Evolutionary conservation across 2,888 invertebrate genomes (phyloP).

Genomic region (Synanthedon vespiformis): DNA sequence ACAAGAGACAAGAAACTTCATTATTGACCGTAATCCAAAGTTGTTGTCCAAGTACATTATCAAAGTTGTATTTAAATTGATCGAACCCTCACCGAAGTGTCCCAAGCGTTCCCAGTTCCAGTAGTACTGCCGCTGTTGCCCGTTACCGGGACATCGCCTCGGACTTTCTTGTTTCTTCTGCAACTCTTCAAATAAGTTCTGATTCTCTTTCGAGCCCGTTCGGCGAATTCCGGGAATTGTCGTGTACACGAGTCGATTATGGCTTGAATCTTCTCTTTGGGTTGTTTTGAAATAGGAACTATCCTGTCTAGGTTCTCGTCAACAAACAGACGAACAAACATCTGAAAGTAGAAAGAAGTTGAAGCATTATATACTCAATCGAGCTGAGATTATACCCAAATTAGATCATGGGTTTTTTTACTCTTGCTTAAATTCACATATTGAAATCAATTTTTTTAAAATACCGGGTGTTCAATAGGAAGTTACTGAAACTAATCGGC

Average conservation of each 20-base stretch:
- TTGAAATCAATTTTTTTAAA: too few species aligned
- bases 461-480: too few species aligned
- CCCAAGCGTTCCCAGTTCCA: constrained; percentile 78
- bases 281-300: constrained; percentile 97
- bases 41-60: too few species aligned
- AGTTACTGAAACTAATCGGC: too few species aligned
- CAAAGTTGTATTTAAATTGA: constrained; percentile 10
- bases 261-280: constrained; percentile 97
- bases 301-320: constrained; percentile 97
- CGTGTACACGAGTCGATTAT: constrained; percentile 97
- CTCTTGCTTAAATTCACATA: too few species aligned
- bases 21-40: too few species aligned
- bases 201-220: constrained; percentile 93
- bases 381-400: background rate
- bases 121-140: constrained; percentile 45
- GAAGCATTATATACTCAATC: background rate
- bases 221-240: constrained; percentile 97
- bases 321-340: constrained; percentile 97
- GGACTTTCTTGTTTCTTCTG: constrained; percentile 91
- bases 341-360: constrained; percentile 71
- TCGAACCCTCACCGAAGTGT: constrained; percentile 81
- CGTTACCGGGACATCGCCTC: constrained; percentile 74
- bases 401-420: background rate
- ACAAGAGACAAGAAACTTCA: too few species aligned
- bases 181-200: constrained; percentile 96